phyloP scores from a whole-genome alignment of 2,113 vertebrate genomes.

The Tichodroma muraria region DNA sequence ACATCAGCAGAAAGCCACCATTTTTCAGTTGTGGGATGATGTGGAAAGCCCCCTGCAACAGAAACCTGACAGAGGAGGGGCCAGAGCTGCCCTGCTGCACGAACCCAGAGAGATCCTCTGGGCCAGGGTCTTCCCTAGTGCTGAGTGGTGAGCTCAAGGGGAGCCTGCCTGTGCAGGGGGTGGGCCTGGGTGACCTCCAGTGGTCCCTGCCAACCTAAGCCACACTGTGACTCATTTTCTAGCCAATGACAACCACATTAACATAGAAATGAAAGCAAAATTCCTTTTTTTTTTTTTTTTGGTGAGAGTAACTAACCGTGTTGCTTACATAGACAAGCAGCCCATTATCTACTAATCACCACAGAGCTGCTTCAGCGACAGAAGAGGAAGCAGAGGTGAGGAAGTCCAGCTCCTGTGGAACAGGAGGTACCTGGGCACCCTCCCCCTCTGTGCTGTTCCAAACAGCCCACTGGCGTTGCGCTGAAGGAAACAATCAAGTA shows the following conservation, averaged over 20 bases:
- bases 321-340: neutral
- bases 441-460: neutral
- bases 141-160: neutral
- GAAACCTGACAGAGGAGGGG: neutral
- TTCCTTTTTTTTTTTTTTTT: neutral
- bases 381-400: neutral
- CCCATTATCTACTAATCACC: neutral
- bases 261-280: neutral
- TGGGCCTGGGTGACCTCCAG: neutral
- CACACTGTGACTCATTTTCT: neutral
- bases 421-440: neutral
- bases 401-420: conserved; percentile 6
- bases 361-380: neutral
- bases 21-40: too few species aligned
- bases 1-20: neutral
- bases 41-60: neutral
- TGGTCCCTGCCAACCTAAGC: neutral
- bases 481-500: neutral
- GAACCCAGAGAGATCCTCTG: too few species aligned
- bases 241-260: conserved; percentile 24
- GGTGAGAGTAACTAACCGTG: neutral
- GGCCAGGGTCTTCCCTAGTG: neutral
- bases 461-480: neutral
- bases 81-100: neutral
- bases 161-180: neutral